Evolutionary conservation across 2,888 invertebrate species (phyloP), one percentile per base, ranked within the genome.

Genomic region (Acronicta psi): DNA sequence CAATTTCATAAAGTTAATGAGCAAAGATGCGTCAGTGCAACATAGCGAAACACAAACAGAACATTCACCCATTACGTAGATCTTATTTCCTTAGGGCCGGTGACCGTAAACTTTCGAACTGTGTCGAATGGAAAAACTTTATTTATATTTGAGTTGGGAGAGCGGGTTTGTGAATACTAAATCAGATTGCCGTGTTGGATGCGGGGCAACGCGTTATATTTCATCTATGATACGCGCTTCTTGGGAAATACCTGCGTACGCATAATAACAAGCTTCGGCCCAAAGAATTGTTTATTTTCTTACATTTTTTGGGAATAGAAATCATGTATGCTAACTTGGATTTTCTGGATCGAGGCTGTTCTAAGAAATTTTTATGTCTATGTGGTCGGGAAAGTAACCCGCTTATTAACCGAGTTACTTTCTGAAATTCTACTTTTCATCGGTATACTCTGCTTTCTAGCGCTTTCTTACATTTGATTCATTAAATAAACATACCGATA

Each of bases 91-190:
- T 89, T 76, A 82, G 71, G 84, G 84, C 72, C 65, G 38, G 75
- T 79, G 82, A 84, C 87, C 87, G 86, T 87, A 90, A 90, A 88
- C 87, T 91, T 90, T 77, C 73, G 56, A 90, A 88, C 86, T 87
- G 84, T 80, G 84, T 82, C 83, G 85, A 86, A 90, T 88, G 88
- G 89, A 90, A 91, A 91, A 92, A 91, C 89, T 91, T 92, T 91
- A 90, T 90, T 90, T 90, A 89, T 90, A 89, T 90, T 89, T 90
- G 89, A 90, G 86, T 90, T 88, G 80, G 82, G 83, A 79, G 82
- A 84, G 84, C 79, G 75, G 86, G 85, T 88, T 87, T 86, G 86
- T 88, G 91, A 91, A 91, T 91, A 89, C 89, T 80, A 86, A 91
- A 92, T 91, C 88, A 86, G 86, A 65, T 69, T 59, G 62, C 55